Evolutionary conservation across 2,797 vertebrate genomes (phyloP).

Genomic region (Ambastaia sidthimunki): DNA sequence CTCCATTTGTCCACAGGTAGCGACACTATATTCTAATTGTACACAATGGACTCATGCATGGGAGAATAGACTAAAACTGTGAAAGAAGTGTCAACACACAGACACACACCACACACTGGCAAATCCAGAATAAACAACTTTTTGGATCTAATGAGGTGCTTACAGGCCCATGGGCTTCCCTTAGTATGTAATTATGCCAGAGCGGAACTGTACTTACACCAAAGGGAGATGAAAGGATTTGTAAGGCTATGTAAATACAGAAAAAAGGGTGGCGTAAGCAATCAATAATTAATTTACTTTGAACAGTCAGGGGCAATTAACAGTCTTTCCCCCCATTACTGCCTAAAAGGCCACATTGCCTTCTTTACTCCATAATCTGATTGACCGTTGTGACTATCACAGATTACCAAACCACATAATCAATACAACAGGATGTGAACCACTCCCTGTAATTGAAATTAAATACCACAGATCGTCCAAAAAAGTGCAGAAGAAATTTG

Average conservation of each 20-base stretch:
- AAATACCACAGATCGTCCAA: constrained; percentile 50
- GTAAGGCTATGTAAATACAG: constrained; percentile 82
- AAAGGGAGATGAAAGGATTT: constrained; percentile 80
- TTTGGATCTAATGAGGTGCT: constrained; percentile 64
- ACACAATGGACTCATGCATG: too few relatives aligned
- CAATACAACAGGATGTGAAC: constrained; percentile 65
- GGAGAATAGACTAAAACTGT: background rate
- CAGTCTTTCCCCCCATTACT: constrained; percentile 75
- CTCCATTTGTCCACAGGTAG: background rate
- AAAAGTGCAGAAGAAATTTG: constrained; percentile 67
- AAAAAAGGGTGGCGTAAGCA: constrained; percentile 73
- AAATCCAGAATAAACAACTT: constrained; percentile 45
- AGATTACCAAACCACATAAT: constrained; percentile 75
- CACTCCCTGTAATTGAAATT: constrained; percentile 23
- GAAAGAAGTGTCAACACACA: background rate
- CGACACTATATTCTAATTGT: background rate
- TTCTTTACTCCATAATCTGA: constrained; percentile 72
- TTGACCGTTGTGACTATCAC: constrained; percentile 77
- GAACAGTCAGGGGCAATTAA: constrained; percentile 84
- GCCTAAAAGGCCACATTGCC: constrained; percentile 68
- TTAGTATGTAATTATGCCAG: constrained; percentile 70
- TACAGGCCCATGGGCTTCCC: constrained; percentile 60
- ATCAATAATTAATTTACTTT: constrained; percentile 89
- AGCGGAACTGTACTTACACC: constrained; percentile 78
- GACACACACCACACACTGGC: constrained; percentile 14